phyloP scores from a whole-genome alignment of 2,888 invertebrate genomes.

The Incurvaria masculella region DNA sequence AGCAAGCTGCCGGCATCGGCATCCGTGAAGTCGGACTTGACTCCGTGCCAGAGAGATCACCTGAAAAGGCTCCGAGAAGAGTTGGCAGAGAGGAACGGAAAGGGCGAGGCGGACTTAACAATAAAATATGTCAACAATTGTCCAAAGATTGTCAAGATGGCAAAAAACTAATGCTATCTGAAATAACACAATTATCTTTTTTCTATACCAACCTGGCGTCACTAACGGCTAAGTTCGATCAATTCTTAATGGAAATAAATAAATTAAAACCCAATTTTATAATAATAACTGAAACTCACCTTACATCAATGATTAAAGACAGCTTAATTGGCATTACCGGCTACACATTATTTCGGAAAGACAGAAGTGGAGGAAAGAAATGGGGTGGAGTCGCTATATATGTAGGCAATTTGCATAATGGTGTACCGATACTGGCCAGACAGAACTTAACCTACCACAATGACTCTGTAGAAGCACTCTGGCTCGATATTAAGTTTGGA shows the following conservation, averaged over 20 bases:
- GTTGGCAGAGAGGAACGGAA: neutral
- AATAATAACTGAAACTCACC: neutral
- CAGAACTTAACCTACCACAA: neutral
- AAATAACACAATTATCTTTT: neutral
- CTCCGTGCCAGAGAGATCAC: neutral
- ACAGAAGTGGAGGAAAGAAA: neutral
- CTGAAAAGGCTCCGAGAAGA: neutral
- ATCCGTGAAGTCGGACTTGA: neutral
- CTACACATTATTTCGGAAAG: constrained; percentile 1
- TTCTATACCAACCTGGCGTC: neutral
- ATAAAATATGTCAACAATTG: constrained; percentile 2
- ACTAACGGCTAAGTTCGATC: neutral
- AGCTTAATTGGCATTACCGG: neutral
- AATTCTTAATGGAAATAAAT: constrained; percentile 1
- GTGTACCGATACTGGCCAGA: neutral
- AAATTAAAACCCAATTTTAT: neutral
- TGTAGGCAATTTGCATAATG: neutral
- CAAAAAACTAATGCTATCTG: neutral
- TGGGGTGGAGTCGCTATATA: neutral
- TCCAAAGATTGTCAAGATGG: neutral
- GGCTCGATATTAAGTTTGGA: too few species aligned
- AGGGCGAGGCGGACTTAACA: neutral
- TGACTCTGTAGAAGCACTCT: too few species aligned
- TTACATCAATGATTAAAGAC: neutral
- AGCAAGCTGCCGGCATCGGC: neutral